Evolutionary conservation across 2,113 vertebrate species (phyloP).

Genomic region (Tupaia tana): DNA sequence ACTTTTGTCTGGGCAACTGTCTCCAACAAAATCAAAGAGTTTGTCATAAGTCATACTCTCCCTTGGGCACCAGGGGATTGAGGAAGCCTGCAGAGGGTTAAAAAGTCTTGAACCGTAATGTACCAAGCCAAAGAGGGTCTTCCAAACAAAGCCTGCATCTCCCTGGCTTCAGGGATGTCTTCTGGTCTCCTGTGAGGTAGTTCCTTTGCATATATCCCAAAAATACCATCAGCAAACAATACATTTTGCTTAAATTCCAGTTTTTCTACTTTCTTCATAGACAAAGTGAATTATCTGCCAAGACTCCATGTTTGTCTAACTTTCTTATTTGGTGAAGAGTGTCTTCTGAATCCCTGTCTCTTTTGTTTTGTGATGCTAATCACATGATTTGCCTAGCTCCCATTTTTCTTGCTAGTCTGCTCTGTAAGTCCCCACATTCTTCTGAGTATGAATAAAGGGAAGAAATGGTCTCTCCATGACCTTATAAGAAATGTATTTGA

Average conservation of each 20-base stretch:
- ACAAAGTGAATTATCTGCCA: no score
- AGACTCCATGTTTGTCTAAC: accelerated
- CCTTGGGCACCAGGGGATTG: not conserved
- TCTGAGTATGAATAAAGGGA: not conserved
- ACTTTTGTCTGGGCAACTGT: not conserved
- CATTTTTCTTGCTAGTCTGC: not conserved
- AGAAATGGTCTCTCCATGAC: not conserved
- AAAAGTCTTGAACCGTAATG: no score
- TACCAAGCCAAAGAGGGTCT: not conserved
- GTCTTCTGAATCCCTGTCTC: not conserved
- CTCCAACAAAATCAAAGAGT: not conserved
- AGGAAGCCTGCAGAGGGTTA: accelerated
- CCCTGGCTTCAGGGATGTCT: not conserved
- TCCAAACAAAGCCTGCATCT: not conserved
- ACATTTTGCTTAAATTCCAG: not conserved
- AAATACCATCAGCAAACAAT: not conserved
- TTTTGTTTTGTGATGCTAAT: not conserved
- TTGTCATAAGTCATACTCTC: not conserved
- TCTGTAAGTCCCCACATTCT: not conserved
- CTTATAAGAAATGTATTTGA: no score
- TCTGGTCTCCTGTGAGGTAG: not conserved
- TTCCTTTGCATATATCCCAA: not conserved
- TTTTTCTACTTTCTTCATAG: not conserved
- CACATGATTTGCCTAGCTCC: no score
- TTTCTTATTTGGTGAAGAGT: not conserved